phyloP scores from a whole-genome alignment of 2,113 vertebrate genomes.

The Ondatra zibethicus region DNA sequence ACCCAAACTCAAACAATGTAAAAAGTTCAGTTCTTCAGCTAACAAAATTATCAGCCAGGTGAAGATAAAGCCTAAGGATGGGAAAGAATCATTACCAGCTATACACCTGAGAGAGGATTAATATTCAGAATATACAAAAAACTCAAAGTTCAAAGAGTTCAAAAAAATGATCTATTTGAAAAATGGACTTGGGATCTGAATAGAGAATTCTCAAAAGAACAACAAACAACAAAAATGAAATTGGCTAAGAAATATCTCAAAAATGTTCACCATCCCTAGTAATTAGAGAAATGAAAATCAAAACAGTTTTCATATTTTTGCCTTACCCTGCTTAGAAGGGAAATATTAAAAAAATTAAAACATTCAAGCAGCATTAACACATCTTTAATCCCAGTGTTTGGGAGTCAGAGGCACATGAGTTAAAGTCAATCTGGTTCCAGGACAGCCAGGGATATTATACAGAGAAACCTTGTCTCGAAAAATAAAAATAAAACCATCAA shows the following conservation, averaged over 20 bases:
- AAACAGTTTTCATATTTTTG: neutral
- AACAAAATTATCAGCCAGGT: neutral
- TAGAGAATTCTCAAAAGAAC: neutral
- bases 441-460: too few species aligned
- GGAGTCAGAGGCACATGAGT: too few species aligned
- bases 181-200: neutral
- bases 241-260: neutral
- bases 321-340: neutral
- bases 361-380: too few species aligned
- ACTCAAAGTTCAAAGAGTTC: neutral
- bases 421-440: too few species aligned
- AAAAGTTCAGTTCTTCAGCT: neutral
- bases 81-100: neutral
- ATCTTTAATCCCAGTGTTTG: too few species aligned
- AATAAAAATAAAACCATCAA: too few species aligned
- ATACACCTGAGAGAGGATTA: neutral
- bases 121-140: neutral
- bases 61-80: neutral
- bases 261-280: neutral
- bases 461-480: too few species aligned
- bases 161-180: neutral
- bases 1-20: neutral
- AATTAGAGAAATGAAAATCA: neutral
- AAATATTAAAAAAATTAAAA: neutral
- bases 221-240: neutral